Evolutionary conservation across 2,797 vertebrate genomes (phyloP), one percentile per base, ranked within the genome.

Genomic region (Hirundo rustica): DNA sequence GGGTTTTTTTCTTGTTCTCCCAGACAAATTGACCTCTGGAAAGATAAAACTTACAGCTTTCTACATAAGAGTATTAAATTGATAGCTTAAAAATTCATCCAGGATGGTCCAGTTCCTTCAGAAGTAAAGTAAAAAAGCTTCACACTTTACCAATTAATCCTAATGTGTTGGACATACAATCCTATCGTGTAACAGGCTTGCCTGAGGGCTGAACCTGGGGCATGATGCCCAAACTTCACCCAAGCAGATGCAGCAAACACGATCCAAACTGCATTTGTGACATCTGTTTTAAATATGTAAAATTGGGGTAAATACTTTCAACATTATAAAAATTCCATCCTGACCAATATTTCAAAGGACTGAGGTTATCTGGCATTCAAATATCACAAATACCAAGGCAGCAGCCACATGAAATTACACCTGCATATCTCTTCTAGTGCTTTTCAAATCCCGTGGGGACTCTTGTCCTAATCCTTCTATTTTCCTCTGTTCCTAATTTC

Each of bases 151-250:
- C 6, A 7, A 9, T 44, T 42, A 48, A 51, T 27, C 30, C 17
- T 50, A 55, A 0, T 1, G 5, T 40, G 20, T 36, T 72, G 17
- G 10, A 81, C 29, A 22, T 8, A 70, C n/a, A 77, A 44, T 6
- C 8, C 25, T 21, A 51, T 4, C 6, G 3, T 1, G 0, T 6
- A 47, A 34, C 5, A 29, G 25, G 55, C 27, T 51, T 38, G 27
- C 25, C 51, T n/a, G 79, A 80, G 42, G 38, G 30, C n/a, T 57
- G 42, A 72, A 38, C 16, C 9, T 27, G 0, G 1, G 11, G 5
- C 40, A 27, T 1, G 1, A 34, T 26, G 27, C 9, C 19, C 57
- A 74, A 11, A 5, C 32, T 27, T 13, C 21, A 54, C 25, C 13
- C 40, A 75, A 44, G 22, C 0, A 79, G 19, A 76, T 32, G 51